Evolutionary conservation across 1,140 invertebrate genomes (phyloP).

Genomic region (Drosophila seguyi): DNA sequence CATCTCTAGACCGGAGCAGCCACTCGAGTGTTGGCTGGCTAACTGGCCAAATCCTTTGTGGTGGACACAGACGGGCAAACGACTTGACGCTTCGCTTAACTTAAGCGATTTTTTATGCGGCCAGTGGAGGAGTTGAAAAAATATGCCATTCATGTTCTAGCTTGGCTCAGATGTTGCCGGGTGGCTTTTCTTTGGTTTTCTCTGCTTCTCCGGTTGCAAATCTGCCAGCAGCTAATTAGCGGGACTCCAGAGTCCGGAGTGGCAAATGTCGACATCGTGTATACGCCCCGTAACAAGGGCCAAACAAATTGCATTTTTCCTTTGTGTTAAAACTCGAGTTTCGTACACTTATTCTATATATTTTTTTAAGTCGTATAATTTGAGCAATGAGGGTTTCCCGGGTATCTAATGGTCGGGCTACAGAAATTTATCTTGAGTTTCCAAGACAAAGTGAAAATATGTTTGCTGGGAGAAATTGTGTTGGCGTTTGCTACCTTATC

Average conservation of each 20-base stretch:
- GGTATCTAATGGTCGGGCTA: neutral
- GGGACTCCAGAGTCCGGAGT: conserved; percentile 41
- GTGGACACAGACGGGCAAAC: conserved; percentile 72
- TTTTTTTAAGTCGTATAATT: neutral
- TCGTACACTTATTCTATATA: conserved; percentile 1
- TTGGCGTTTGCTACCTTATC: conserved; percentile 26
- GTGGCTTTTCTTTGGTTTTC: conserved; percentile 20
- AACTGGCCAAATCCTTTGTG: conserved; percentile 80
- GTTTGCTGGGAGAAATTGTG: conserved; percentile 61
- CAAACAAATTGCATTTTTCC: conserved; percentile 66
- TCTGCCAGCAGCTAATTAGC: conserved; percentile 79
- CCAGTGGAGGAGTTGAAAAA: conserved; percentile 35
- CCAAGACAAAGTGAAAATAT: conserved; percentile 54
- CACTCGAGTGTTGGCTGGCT: conserved; percentile 73
- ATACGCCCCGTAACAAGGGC: conserved; percentile 70
- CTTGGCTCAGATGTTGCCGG: conserved; percentile 31
- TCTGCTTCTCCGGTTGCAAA: conserved; percentile 47
- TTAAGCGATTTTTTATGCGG: conserved; percentile 82
- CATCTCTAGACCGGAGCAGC: conserved; percentile 59
- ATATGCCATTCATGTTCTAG: conserved; percentile 57
- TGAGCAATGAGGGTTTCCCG: neutral
- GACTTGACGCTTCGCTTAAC: conserved; percentile 82
- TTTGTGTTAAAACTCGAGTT: neutral
- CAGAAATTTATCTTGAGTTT: conserved; percentile 6
- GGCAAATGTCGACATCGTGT: conserved; percentile 78